Conservation (phyloP, 1,140 invertebrate genomes). For the Drosophila rufa region DNA sequence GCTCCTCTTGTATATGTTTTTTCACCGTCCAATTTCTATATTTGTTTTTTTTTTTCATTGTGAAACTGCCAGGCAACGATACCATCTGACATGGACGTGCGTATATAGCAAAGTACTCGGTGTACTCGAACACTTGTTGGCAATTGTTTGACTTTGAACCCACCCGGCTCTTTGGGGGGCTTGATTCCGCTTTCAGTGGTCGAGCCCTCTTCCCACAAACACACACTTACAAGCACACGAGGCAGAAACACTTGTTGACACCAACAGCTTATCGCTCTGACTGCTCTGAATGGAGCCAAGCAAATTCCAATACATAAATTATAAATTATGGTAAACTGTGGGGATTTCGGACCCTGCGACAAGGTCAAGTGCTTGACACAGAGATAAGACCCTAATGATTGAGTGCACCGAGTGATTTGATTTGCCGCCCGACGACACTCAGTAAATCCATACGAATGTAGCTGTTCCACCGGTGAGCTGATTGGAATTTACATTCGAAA, state of each 20-base stretch:
- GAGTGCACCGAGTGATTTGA: conserved; percentile 29
- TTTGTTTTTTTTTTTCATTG: conserved; percentile 15
- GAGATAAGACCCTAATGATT: conserved; percentile 32
- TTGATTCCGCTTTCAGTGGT: conserved; percentile 41
- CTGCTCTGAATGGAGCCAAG: conserved; percentile 10
- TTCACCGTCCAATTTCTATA: conserved; percentile 16
- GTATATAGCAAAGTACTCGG: background rate
- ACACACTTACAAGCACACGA: background rate
- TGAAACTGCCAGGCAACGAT: conserved; percentile 10
- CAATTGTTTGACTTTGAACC: conserved; percentile 69
- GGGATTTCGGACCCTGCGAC: conserved; percentile 27
- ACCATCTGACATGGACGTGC: conserved; percentile 10
- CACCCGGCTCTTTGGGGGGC: conserved; percentile 26
- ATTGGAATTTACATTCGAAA: conserved; percentile 23
- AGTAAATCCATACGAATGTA: too few species aligned
- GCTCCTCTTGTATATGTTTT: conserved; percentile 1
- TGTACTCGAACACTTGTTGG: conserved; percentile 25
- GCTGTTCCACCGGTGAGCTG: background rate
- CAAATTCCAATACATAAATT: conserved; percentile 36
- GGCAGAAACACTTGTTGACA: conserved; percentile 6
- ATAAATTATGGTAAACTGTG: conserved; percentile 34
- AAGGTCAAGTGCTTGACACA: conserved; percentile 42
- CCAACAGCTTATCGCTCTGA: conserved; percentile 34
- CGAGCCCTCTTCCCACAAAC: conserved; percentile 62
- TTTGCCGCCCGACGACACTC: conserved; percentile 1